Evolutionary conservation across 2,113 vertebrate species (phyloP).

Genomic region (Zosterops japonicus): DNA sequence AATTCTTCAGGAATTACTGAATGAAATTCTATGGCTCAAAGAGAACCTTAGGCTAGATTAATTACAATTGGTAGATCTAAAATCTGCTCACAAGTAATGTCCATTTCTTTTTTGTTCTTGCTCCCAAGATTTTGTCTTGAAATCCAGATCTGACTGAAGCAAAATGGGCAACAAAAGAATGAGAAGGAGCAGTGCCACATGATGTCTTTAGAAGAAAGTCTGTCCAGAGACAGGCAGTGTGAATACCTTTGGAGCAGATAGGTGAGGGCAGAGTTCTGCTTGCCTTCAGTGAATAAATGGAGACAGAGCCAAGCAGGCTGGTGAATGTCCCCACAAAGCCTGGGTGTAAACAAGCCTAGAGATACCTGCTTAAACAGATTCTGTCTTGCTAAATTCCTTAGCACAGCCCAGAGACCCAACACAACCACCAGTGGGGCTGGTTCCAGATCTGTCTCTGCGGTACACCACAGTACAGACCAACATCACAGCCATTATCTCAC

Average conservation of each 20-base stretch:
- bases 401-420: not conserved
- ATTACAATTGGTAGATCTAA: not conserved
- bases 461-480: not conserved
- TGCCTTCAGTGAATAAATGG: not conserved
- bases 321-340: not conserved
- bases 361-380: not conserved
- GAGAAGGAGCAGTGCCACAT: not conserved
- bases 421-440: not conserved
- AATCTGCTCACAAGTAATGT: not conserved
- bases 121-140: not conserved
- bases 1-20: constrained; percentile 40
- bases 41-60: not conserved
- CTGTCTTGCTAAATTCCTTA: not conserved
- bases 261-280: not conserved
- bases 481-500: not conserved
- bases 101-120: not conserved
- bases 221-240: not conserved
- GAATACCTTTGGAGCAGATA: not conserved
- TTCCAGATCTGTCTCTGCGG: not conserved
- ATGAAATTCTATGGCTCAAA: not conserved
- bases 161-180: not conserved
- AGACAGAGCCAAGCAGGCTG: not conserved
- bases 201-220: not conserved
- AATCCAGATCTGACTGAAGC: not conserved
- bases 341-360: not conserved